phyloP scores from a whole-genome alignment of 1,140 invertebrate genomes.

The Ceratina australensis region DNA sequence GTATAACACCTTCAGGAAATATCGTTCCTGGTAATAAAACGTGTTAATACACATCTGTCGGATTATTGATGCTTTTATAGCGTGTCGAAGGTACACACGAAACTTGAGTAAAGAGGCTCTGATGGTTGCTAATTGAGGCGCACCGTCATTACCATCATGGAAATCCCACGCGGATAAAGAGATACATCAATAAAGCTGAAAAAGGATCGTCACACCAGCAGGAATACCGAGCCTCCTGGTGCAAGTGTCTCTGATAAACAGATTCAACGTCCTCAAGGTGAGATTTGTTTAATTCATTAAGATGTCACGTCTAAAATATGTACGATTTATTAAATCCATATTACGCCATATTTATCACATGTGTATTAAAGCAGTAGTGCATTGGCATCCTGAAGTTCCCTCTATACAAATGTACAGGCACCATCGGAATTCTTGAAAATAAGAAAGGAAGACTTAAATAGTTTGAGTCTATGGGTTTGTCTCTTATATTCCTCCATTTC shows the following conservation, averaged over 20 bases:
- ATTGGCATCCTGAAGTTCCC: too few species aligned
- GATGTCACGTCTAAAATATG: neutral
- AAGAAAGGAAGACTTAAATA: too few species aligned
- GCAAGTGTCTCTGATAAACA: neutral
- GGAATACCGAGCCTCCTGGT: neutral
- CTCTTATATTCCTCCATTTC: too few species aligned
- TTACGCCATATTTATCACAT: neutral
- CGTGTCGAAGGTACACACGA: slow-evolving; percentile 1
- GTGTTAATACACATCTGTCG: slow-evolving; percentile 56
- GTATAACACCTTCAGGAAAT: slow-evolving; percentile 11
- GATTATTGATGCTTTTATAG: neutral
- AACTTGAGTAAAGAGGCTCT: neutral
- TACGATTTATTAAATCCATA: neutral
- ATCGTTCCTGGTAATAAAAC: slow-evolving; percentile 25
- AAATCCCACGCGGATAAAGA: slow-evolving; percentile 26
- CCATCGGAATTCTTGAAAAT: too few species aligned
- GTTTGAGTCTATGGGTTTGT: too few species aligned
- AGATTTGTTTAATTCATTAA: slow-evolving; percentile 1
- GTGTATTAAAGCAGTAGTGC: neutral
- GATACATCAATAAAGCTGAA: neutral
- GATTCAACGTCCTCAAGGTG: neutral
- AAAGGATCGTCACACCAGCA: neutral
- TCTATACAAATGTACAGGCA: too few species aligned
- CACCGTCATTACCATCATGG: slow-evolving; percentile 14
- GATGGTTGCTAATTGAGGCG: slow-evolving; percentile 21